Conservation (phyloP, 2,888 invertebrate genomes). For the Imbricaverruca yamaguchii region DNA sequence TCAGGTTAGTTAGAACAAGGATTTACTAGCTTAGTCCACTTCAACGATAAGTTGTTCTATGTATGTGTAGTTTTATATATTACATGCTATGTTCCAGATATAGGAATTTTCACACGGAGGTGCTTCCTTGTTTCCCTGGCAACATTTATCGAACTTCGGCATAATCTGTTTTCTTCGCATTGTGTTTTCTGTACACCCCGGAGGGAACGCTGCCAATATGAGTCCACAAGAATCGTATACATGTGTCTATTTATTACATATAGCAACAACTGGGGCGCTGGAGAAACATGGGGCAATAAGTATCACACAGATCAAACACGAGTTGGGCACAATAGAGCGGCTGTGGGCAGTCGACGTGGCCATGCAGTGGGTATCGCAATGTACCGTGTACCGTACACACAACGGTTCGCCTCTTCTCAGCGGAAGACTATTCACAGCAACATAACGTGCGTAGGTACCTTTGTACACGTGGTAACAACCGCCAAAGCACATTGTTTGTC, state of each 20-base stretch:
- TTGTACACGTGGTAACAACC: neutral
- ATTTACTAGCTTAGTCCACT: too few species aligned
- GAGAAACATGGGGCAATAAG: neutral
- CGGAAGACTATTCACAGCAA: neutral
- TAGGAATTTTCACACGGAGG: constrained; percentile 8
- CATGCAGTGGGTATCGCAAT: neutral
- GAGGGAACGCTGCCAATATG: too few species aligned
- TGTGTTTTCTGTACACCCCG: too few species aligned
- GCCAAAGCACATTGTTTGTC: neutral
- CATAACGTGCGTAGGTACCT: neutral
- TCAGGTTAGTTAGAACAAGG: too few species aligned
- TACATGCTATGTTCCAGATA: too few species aligned
- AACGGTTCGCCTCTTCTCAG: neutral
- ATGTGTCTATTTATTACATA: neutral
- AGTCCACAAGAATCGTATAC: neutral
- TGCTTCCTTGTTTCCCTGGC: constrained; percentile 28
- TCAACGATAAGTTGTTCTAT: neutral
- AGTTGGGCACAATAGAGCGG: neutral
- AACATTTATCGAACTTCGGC: constrained; percentile 29
- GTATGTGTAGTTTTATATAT: neutral
- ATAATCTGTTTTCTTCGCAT: too few species aligned
- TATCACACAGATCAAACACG: neutral
- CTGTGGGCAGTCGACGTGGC: neutral
- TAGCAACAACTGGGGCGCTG: neutral
- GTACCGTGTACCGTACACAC: neutral